Evolutionary conservation across 2,888 invertebrate genomes (phyloP).

Genomic region (Agrotis puta): DNA sequence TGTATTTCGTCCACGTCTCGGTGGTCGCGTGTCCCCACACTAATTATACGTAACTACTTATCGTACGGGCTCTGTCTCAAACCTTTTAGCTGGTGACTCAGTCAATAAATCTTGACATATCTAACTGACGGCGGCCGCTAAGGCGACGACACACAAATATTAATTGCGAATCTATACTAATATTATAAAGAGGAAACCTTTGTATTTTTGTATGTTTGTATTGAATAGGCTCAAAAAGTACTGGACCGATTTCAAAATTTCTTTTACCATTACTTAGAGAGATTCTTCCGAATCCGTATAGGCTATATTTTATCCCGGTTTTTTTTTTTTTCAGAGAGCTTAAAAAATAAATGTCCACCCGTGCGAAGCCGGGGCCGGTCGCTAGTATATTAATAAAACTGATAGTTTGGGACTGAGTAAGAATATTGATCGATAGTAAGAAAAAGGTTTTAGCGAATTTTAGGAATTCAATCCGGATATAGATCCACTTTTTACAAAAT

Average conservation of each 20-base stretch:
- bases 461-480: slow-evolving; percentile 10
- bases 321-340: no score
- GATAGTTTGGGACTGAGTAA: slow-evolving; percentile 65
- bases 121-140: slow-evolving; percentile 71
- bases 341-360: no score
- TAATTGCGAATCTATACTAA: slow-evolving; percentile 85
- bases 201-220: no score
- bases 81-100: slow-evolving; percentile 87
- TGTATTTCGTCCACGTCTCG: slow-evolving; percentile 68
- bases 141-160: slow-evolving; percentile 76
- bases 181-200: no score
- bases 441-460: slow-evolving; percentile 35
- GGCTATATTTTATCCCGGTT: no score
- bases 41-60: slow-evolving; percentile 86
- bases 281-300: no score
- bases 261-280: no score
- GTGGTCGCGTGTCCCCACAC: slow-evolving; percentile 87
- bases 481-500: slow-evolving; percentile 1
- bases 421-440: slow-evolving; percentile 64
- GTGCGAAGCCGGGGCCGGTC: no score
- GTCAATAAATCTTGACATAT: slow-evolving; percentile 88
- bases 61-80: slow-evolving; percentile 80
- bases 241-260: no score
- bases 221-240: no score
- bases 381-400: slow-evolving; percentile 78